Evolutionary conservation across 2,797 vertebrate genomes (phyloP), one percentile per base, ranked within the genome.

Genomic region (Lacerta bilineata): DNA sequence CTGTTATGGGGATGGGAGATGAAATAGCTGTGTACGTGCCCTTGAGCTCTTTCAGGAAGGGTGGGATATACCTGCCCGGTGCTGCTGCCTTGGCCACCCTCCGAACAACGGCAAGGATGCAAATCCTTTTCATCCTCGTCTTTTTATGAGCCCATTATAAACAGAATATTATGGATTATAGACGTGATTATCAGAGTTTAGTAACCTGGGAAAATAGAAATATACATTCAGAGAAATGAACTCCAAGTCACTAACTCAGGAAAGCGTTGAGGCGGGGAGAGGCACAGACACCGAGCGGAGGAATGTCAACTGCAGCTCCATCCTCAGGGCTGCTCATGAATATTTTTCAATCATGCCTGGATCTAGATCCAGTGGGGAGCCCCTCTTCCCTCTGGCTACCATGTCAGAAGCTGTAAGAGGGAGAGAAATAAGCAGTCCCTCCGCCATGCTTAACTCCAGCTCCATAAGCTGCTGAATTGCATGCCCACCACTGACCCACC

Each of bases 91-190:
- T 23, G 20, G 18, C 23, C 66, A 18, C 4, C 0, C 43, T 20
- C n/a, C 5, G 13, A 80, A 80, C 77, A 87, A 80, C 80, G 25
- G 25, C 2, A 59, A 55, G 43, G n/a, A 64, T 61, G 11, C 25
- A 4, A 66, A 0, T 20, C 85, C 20, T 78, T 50, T 82, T 77
- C 81, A 0, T 3, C 41, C 0, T 8, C 0, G 4, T 29, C 36
- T 29, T 84, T 74, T 83, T 75, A 80, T 39, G 68, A 81, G 68
- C 61, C 43, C 84, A 76, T 66, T 29, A 1, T 11, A 4, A 17
- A 74, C 33, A 36, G 61, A 66, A 78, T 75, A 83, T 46, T 0
- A 80, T 81, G 7, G 86, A 88, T 88, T 84, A 90, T 74, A 72
- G 2, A 1, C 0, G 75, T 29, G 85, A 87, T 72, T 87, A 80